Base-by-base conservation (phyloP, 2,797 vertebrate species). In the Melanotaenia nigrans region DNA sequence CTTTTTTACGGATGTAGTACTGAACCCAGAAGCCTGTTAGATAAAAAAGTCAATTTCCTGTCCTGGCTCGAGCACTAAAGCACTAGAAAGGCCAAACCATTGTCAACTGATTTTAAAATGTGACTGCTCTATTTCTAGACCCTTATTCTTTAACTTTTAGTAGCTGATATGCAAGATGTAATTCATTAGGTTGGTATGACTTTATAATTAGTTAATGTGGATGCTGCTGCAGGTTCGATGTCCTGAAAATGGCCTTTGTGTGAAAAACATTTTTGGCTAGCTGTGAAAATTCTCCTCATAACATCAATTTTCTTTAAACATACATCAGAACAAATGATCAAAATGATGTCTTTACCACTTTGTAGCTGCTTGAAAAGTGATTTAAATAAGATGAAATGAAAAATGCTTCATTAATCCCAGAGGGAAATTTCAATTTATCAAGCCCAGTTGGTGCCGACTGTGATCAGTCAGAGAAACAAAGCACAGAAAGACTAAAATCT, bases 21-120 rank as follows among this genome's bases (percentile, higher is more conserved):
- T 16, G 60, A 60, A 16, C 64, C 58, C 54, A 42, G 59, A 24
- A 51, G 45, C 22, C 28, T 22, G 45, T 1, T 9, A 36, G 65
- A 68, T 30, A 13, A 13, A 55, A 55, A 69, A 75, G 40, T 63
- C 0, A 16, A 63, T 83, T 84, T 83, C 78, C 74, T 75, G 67
- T n/a, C 57, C 8, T n/a, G 36, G 58, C 57, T 87, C 18, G 65
- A 79, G 61, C 57, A 40, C 18, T 1, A 20, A 5, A 16, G 54
- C 22, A 1, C 7, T 20, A 28, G 22, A 83, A 77, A 81, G 67
- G 54, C 28, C 60, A 60, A 3, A 22, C 10, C 32, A 62, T 75
- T 78, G 79, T 79, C 24, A 9, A 32, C 59, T 77, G 85, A 75
- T 28, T 60, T n/a, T 16, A 53, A 57, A 65, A 66, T 55, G 47